Percentiles rank a stretch among this genome's conserved stretches.
Evolutionary conservation across 2,888 invertebrate species (phyloP).

Genomic region (Ceratothoa steindachneri): DNA sequence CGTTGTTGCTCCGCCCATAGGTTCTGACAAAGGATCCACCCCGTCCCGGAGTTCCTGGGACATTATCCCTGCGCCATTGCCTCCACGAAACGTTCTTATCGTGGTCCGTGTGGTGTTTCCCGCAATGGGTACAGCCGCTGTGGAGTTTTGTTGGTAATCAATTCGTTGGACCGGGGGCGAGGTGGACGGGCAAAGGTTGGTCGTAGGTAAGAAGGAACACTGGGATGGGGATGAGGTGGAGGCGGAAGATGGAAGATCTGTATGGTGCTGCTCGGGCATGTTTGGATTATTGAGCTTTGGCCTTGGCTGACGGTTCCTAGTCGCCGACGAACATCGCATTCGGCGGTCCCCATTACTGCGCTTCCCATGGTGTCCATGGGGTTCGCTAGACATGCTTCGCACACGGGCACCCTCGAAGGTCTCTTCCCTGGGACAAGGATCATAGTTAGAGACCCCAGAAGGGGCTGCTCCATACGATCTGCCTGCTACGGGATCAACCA

Average conservation of each 20-base stretch:
- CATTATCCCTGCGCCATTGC: not conserved
- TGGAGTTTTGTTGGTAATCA: not conserved
- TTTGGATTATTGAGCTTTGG: constrained; percentile 11
- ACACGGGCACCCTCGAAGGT: constrained; percentile 21
- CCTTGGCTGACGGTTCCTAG: constrained; percentile 36
- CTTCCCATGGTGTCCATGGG: constrained; percentile 23
- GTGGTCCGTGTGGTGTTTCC: not conserved
- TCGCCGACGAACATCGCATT: constrained; percentile 41
- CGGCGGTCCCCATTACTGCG: constrained; percentile 21
- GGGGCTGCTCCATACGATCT: not conserved
- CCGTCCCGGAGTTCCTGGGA: not conserved
- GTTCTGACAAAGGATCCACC: not conserved
- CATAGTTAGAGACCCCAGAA: too few relatives aligned
- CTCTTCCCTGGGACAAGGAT: not conserved
- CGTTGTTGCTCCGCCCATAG: not conserved
- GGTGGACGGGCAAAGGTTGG: not conserved
- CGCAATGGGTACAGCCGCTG: not conserved
- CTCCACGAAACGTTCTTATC: not conserved
- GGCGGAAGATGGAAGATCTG: too few relatives aligned
- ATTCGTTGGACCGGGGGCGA: not conserved
- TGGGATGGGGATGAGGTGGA: not conserved
- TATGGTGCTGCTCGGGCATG: too few relatives aligned
- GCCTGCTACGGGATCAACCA: not conserved
- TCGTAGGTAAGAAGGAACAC: not conserved
- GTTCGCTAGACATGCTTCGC: constrained; percentile 39